Evolutionary conservation across 2,113 vertebrate genomes (phyloP).

Genomic region (Phocoena sinus): DNA sequence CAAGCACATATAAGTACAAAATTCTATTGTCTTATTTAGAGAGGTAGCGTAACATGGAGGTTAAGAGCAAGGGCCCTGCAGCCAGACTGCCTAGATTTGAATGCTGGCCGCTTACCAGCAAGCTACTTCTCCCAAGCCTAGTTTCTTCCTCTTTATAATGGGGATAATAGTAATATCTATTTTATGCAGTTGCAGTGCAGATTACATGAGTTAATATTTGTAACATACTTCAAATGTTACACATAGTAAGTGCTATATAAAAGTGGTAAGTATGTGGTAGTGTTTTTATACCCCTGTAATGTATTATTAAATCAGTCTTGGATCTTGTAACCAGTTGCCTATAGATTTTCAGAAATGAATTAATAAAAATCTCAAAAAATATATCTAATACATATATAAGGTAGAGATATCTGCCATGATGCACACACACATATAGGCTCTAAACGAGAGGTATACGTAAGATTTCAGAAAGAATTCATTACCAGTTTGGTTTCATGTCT

Average conservation of each 20-base stretch:
- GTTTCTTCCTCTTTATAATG: neutral
- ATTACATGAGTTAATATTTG: neutral
- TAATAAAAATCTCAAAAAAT: neutral
- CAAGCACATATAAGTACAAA: neutral
- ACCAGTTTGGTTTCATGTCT: neutral
- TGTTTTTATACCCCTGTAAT: neutral
- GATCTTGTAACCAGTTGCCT: neutral
- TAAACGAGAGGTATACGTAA: neutral
- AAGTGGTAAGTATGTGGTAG: neutral
- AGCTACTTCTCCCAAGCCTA: neutral
- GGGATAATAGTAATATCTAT: neutral
- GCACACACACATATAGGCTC: neutral
- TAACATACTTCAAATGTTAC: neutral
- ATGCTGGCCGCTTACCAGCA: neutral
- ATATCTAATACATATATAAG: neutral
- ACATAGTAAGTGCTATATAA: neutral
- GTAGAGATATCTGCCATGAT: neutral
- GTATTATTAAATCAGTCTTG: neutral
- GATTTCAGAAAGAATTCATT: constrained; percentile 24
- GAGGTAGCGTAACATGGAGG: neutral
- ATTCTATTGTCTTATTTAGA: neutral
- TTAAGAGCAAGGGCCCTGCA: neutral
- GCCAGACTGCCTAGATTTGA: neutral
- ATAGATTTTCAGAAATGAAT: neutral
- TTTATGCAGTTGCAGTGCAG: neutral